A percentile compares a stretch with the other conserved stretches of the same genome.
Evolutionary conservation across 2,888 invertebrate genomes (phyloP).

Genomic region (Drosophila meridionalis): DNA sequence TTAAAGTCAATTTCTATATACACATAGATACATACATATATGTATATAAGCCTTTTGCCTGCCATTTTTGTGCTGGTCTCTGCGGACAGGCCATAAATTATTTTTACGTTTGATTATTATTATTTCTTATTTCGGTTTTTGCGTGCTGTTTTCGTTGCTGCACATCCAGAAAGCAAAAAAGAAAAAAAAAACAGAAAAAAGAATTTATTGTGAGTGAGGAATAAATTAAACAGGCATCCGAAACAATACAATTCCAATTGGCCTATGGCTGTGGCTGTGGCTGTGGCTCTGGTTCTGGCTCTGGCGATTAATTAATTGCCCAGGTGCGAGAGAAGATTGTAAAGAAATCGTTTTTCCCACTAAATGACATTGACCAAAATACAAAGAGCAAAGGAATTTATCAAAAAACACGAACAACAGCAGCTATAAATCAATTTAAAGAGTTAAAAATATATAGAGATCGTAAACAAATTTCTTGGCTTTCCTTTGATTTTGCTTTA

Average conservation of each 20-base stretch:
- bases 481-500: background rate
- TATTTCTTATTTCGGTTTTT: constrained; percentile 64
- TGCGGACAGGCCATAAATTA: constrained; percentile 73
- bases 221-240: constrained; percentile 71
- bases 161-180: constrained; percentile 27
- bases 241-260: constrained; percentile 37
- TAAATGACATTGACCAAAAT: constrained; percentile 27
- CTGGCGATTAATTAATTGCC: constrained; percentile 52
- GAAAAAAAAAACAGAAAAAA: background rate
- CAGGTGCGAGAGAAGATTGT: constrained; percentile 36
- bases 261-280: background rate
- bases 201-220: constrained; percentile 70
- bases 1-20: constrained; percentile 41
- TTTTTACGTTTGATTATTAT: constrained; percentile 79
- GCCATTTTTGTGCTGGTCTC: constrained; percentile 52
- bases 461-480: background rate
- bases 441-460: background rate
- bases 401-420: background rate
- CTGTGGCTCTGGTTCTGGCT: background rate
- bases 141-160: constrained; percentile 60
- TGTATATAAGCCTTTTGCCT: constrained; percentile 32
- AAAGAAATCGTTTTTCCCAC: constrained; percentile 3
- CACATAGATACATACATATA: background rate
- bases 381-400: background rate
- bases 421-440: background rate